A percentile compares a stretch with the other conserved stretches of the same genome.
phyloP scores from a whole-genome alignment of 2,888 invertebrate genomes.

The Drosophila merina region DNA sequence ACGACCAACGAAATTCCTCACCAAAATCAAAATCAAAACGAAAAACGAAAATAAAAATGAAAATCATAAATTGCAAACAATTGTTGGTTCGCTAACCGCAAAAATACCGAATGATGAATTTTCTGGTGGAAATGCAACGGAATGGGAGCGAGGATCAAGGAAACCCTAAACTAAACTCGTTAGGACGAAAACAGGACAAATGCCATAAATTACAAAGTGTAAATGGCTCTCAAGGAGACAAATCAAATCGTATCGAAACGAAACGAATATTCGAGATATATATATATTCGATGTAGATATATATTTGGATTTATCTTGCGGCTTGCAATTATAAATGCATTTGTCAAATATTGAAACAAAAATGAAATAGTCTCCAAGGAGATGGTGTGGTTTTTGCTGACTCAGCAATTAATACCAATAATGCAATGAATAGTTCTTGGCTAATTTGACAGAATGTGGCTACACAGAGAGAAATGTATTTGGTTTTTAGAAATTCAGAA shows the following conservation, averaged over 20 bases:
- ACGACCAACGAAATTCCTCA: constrained; percentile 13
- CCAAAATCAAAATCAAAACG: constrained; percentile 3
- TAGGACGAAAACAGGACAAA: constrained; percentile 17
- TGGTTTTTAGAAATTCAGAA: not conserved
- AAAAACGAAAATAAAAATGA: constrained; percentile 9
- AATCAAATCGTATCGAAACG: not conserved
- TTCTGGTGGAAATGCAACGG: not conserved
- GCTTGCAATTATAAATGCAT: constrained; percentile 69
- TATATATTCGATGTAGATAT: not conserved
- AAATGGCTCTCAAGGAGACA: constrained; percentile 45
- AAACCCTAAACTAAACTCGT: constrained; percentile 16
- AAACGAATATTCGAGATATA: too few species aligned
- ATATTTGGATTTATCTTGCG: constrained; percentile 52
- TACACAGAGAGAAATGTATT: constrained; percentile 11
- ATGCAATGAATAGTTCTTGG: constrained; percentile 50
- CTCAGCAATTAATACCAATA: constrained; percentile 52
- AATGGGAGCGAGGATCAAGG: not conserved
- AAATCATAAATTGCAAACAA: constrained; percentile 33
- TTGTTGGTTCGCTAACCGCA: constrained; percentile 1
- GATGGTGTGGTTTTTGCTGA: constrained; percentile 31
- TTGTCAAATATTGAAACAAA: constrained; percentile 59
- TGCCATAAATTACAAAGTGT: constrained; percentile 57
- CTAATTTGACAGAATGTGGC: constrained; percentile 6
- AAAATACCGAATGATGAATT: not conserved
- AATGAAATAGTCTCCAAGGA: constrained; percentile 27